Conservation (phyloP, 1,140 invertebrate species). For the Uloborus diversus region DNA sequence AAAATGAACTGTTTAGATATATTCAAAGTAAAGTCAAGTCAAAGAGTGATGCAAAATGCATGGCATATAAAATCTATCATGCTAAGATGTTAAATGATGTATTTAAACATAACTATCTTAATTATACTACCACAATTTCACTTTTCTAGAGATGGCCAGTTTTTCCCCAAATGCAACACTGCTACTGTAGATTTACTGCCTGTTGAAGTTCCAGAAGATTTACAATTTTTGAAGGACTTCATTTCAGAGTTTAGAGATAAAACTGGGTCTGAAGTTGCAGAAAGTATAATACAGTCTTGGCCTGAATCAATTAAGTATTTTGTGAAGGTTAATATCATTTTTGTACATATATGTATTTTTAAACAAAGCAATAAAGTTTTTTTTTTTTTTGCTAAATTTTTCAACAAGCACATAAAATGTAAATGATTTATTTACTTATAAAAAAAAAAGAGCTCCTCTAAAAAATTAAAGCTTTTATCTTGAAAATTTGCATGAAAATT, state of each 20-base stretch:
- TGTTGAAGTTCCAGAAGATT: slow-evolving; percentile 80
- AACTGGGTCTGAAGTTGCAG: slow-evolving; percentile 88
- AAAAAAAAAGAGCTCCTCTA: not conserved
- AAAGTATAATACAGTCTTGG: slow-evolving; percentile 83
- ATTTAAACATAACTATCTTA: no score
- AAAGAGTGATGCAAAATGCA: no score
- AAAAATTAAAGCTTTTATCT: not conserved
- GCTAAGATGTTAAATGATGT: no score
- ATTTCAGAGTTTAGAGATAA: slow-evolving; percentile 87
- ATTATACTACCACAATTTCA: no score
- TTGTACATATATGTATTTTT: no score
- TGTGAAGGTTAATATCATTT: slow-evolving; percentile 80
- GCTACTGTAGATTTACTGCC: slow-evolving; percentile 90
- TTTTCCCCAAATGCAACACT: slow-evolving; percentile 82
- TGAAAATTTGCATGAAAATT: no score
- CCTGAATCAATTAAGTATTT: slow-evolving; percentile 78
- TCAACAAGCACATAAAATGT: no score
- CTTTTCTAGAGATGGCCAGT: slow-evolving; percentile 57
- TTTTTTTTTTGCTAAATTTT: no score
- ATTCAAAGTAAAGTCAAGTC: no score
- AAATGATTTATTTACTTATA: not conserved
- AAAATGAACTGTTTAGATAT: no score
- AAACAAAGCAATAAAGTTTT: no score
- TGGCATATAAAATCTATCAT: no score
- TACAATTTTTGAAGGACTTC: slow-evolving; percentile 79